Conservation (phyloP, 2,888 invertebrate genomes). For the Cenopis cana region DNA sequence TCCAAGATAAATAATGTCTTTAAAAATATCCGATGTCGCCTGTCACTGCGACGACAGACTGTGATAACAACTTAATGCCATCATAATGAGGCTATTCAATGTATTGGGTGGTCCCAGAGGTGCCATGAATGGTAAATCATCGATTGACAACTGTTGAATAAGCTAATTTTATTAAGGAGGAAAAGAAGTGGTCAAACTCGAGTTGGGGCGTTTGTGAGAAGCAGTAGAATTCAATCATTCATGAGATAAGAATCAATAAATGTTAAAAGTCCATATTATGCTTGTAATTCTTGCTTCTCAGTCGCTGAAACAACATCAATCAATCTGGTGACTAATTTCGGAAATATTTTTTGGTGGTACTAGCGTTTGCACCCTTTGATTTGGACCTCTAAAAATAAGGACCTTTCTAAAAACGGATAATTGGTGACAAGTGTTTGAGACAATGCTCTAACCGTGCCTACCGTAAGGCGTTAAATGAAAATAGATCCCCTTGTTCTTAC, state of each 20-base stretch:
- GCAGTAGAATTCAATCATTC: slow-evolving; percentile 8
- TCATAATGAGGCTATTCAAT: slow-evolving; percentile 62
- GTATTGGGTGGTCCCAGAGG: slow-evolving; percentile 58
- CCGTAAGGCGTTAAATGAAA: background rate
- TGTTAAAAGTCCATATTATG: background rate
- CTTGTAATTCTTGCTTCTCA: background rate
- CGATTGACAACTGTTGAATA: slow-evolving; percentile 43
- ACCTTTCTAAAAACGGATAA: background rate
- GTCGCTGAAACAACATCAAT: background rate
- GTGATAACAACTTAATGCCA: slow-evolving; percentile 60
- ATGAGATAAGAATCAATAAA: background rate
- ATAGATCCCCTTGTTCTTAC: background rate
- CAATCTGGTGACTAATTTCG: background rate
- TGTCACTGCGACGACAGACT: slow-evolving; percentile 54
- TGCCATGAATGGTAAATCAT: slow-evolving; percentile 21
- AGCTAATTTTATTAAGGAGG: slow-evolving; percentile 37
- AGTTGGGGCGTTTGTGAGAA: background rate
- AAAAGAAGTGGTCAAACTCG: background rate
- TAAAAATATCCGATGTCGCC: slow-evolving; percentile 52
- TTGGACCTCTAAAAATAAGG: too few species aligned
- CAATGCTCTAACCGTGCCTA: background rate
- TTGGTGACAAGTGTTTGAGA: background rate
- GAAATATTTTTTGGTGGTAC: background rate
- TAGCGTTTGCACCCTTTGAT: too few species aligned
- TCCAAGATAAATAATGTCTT: slow-evolving; percentile 39